phyloP scores from a whole-genome alignment of 2,888 invertebrate species.

The Folsomia manolachei region DNA sequence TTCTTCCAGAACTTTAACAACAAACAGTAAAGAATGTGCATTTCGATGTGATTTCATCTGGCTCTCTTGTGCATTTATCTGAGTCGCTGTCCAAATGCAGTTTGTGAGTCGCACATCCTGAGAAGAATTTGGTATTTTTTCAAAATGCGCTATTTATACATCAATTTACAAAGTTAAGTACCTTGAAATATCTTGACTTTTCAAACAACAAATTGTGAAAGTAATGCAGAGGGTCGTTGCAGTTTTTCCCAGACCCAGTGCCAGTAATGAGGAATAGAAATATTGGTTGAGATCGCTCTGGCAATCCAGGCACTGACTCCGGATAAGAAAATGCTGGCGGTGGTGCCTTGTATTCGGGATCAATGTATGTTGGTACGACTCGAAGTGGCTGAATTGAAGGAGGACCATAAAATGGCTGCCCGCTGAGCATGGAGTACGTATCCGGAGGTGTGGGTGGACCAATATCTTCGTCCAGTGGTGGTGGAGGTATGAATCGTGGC shows the following conservation, averaged over 20 bases:
- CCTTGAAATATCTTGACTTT: constrained; percentile 40
- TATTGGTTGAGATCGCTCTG: constrained; percentile 45
- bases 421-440: background rate
- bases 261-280: constrained; percentile 43
- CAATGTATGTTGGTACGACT: constrained; percentile 40
- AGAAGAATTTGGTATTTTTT: constrained; percentile 11
- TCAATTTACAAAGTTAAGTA: constrained; percentile 8
- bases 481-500: constrained; percentile 44
- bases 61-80: constrained; percentile 6
- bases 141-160: background rate
- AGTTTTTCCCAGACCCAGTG: background rate
- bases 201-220: constrained; percentile 40
- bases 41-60: background rate
- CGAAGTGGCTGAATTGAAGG: constrained; percentile 27
- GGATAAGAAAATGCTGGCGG: constrained; percentile 43
- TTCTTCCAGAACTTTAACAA: constrained; percentile 45
- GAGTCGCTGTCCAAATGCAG: constrained; percentile 44
- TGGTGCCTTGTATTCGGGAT: constrained; percentile 40
- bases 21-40: background rate
- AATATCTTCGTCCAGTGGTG: constrained; percentile 23
- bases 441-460: constrained; percentile 9
- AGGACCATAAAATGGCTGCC: constrained; percentile 11
- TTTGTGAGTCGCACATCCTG: constrained; percentile 47
- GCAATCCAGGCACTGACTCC: constrained; percentile 44
- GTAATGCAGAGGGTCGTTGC: constrained; percentile 40